These are phyloP conservation scores for Solea solea DNA, from an alignment of 2,113 vertebrate genomes.

Conservation along the genomic window DNA sequence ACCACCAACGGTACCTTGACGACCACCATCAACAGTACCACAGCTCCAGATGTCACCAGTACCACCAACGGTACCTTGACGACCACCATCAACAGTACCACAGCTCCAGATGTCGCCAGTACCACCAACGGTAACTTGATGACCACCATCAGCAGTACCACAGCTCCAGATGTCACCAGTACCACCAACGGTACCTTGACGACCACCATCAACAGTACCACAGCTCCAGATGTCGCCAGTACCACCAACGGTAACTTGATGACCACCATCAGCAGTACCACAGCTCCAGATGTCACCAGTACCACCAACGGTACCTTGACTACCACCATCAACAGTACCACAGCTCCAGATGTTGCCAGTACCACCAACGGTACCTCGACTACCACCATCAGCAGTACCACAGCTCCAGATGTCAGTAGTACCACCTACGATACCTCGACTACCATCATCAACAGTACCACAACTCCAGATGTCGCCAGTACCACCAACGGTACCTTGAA, in stretches of 20 bases:
- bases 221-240: neutral
- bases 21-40: neutral
- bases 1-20: neutral
- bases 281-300: neutral
- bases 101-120: too few species aligned
- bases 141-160: neutral
- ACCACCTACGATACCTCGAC: too few species aligned
- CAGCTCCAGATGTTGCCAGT: neutral
- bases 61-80: neutral
- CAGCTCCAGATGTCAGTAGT: too few species aligned
- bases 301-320: neutral
- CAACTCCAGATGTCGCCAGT: too few species aligned
- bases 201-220: rapidly evolving
- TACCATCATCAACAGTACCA: rapidly evolving
- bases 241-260: neutral
- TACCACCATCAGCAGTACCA: too few species aligned
- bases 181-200: too few species aligned
- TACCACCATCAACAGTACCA: neutral
- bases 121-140: neutral
- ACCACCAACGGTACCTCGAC: neutral
- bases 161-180: neutral
- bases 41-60: neutral
- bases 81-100: neutral
- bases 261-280: rapidly evolving
- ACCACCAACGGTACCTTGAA: too few species aligned